phyloP scores from a whole-genome alignment of 2,888 invertebrate genomes.

The Torymus tubicola region DNA sequence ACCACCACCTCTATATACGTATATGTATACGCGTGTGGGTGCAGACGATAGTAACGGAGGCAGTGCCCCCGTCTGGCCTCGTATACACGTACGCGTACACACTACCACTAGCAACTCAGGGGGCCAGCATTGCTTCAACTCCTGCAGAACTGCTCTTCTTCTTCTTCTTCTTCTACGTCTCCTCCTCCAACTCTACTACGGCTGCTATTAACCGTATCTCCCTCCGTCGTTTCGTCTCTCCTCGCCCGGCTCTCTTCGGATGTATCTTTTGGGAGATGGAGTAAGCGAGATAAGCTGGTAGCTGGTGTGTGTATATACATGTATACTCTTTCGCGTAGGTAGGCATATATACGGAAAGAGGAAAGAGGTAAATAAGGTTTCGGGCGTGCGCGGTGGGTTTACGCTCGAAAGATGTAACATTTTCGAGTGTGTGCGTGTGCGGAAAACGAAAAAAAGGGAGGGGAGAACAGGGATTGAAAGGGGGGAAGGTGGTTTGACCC shows the following conservation, averaged over 20 bases:
- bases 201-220: constrained; percentile 42
- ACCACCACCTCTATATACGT: not conserved
- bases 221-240: constrained; percentile 6
- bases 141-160: constrained; percentile 6
- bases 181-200: constrained; percentile 1
- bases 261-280: constrained; percentile 34
- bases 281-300: constrained; percentile 35
- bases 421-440: not conserved
- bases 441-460: no score
- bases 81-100: constrained; percentile 4
- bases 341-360: not conserved
- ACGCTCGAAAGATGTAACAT: constrained; percentile 7
- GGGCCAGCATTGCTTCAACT: no score
- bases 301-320: not conserved
- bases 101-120: no score
- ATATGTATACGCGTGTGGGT: constrained; percentile 49
- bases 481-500: not conserved
- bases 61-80: constrained; percentile 63
- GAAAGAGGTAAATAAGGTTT: not conserved
- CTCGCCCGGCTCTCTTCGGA: constrained; percentile 2
- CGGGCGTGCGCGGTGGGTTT: not conserved
- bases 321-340: not conserved
- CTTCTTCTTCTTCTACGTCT: constrained; percentile 40
- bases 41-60: constrained; percentile 62
- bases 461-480: constrained; percentile 3